Evolutionary conservation across 2,888 invertebrate species (phyloP).

Genomic region (Mythimna pallens): DNA sequence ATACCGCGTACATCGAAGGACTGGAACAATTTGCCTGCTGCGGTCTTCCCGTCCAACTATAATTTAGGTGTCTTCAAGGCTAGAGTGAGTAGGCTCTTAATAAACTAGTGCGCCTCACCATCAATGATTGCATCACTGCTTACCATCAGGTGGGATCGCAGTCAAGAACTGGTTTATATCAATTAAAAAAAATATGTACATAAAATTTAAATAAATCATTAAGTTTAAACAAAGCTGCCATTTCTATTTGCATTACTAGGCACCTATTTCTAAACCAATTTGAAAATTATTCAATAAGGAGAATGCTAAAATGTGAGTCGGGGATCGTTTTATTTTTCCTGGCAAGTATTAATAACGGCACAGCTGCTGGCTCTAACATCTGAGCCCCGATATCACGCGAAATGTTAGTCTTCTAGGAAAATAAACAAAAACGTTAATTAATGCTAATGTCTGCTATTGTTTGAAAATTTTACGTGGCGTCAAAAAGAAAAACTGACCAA

Average conservation of each 20-base stretch:
- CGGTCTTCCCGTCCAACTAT: too few relatives aligned
- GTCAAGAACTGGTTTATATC: too few relatives aligned
- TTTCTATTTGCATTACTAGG: not conserved
- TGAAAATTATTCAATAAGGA: constrained; percentile 49
- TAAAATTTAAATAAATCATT: too few relatives aligned
- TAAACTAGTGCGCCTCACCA: too few relatives aligned
- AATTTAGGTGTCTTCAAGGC: too few relatives aligned
- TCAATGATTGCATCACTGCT: too few relatives aligned
- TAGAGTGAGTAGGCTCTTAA: too few relatives aligned
- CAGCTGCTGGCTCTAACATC: constrained; percentile 48
- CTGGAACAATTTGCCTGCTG: too few relatives aligned
- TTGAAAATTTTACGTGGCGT: constrained; percentile 5
- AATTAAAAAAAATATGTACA: too few relatives aligned
- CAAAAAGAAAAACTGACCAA: too few relatives aligned
- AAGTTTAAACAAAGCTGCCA: not conserved
- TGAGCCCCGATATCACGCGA: constrained; percentile 26
- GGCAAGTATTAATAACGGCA: constrained; percentile 47
- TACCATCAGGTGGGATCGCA: too few relatives aligned
- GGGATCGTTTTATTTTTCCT: constrained; percentile 42
- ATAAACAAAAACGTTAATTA: constrained; percentile 47
- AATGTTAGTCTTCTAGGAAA: constrained; percentile 20
- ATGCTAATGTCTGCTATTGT: constrained; percentile 38
- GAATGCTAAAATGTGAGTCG: constrained; percentile 42
- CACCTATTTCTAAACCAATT: constrained; percentile 39
- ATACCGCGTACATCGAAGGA: too few relatives aligned